Evolutionary conservation across 2,113 vertebrate species (phyloP).

Genomic region (Lasiurus borealis): DNA sequence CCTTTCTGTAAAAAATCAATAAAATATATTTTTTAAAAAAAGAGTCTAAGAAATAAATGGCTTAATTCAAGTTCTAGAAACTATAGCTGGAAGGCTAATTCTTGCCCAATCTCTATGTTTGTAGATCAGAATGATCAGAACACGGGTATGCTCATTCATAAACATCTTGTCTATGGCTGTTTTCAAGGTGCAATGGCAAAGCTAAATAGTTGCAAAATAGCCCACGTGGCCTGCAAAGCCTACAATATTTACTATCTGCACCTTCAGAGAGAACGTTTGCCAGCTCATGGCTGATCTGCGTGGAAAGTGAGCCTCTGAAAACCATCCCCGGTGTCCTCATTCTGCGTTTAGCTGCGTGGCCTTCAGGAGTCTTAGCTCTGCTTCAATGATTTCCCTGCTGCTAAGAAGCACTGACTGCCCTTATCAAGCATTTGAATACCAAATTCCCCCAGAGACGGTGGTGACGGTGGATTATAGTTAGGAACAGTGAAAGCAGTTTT

Average conservation of each 20-base stretch:
- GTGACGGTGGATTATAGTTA: background rate
- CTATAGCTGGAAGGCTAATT: background rate
- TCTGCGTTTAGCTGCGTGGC: background rate
- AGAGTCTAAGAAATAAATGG: background rate
- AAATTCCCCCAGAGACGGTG: background rate
- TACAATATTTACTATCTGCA: background rate
- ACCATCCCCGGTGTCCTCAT: background rate
- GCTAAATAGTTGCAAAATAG: background rate
- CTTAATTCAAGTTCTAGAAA: background rate
- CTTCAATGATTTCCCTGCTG: background rate
- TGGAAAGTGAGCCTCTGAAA: background rate
- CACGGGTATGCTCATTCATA: background rate
- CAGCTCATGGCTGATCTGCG: background rate
- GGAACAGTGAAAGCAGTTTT: background rate
- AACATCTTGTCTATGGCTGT: background rate
- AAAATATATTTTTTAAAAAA: too few relatives aligned
- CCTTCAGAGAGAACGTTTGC: background rate
- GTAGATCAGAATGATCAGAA: slow-evolving; percentile 9
- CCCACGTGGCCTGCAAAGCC: background rate
- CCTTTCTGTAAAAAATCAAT: too few relatives aligned
- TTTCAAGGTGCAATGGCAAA: background rate
- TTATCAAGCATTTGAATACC: background rate
- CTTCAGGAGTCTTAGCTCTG: background rate
- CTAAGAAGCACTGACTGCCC: background rate
- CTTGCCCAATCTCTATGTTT: background rate